Base-by-base conservation (phyloP, 1,140 invertebrate species). In the Uloborus diversus region DNA sequence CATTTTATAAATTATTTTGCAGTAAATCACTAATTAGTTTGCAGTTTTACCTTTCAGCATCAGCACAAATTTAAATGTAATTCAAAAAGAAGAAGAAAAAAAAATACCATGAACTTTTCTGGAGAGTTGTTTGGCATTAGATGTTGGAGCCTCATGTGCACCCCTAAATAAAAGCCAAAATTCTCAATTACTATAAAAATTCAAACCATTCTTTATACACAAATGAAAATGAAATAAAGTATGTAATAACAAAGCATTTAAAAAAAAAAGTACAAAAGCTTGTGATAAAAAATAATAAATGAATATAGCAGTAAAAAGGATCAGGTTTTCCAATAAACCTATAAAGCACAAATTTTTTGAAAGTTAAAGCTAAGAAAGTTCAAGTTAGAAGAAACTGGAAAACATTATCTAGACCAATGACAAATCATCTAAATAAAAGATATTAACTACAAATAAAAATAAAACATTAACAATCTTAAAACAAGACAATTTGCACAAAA, bases 91-190 rank as follows among this genome's bases (percentile, higher is more conserved):
- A 49, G 20, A 49, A 49, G 20, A 17, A 20, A 1, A 49, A 30
- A n/a, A 35, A 49, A 57, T 73, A 73, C 69, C 37, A 73, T 73
- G 69, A 13, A 73, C 25, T 47, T 73, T 73, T 73, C 32, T 73
- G 27, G 35, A 25, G 23, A 73, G 53, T n/a, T 73, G 69, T 25
- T 73, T 73, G 9, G 51, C 35, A 73, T 73, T 73, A n/a, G 51
- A 59, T 9, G 69, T 37, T 25, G 53, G 32, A 14, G 56, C 33
- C 37, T 73, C 69, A 59, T 28, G 56, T 7, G 69, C 30, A 47
- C n/a, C 51, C 1, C 69, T 61, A 27, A 33, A 57, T 27, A 70
- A 57, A 53, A 35, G n/a, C n/a, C n/a, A n/a, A n/a, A n/a, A n/a
- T n/a, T n/a, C n/a, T n/a, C n/a, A n/a, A 59, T 7, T 59, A 28